Evolutionary conservation across 2,113 vertebrate species (phyloP), one percentile per base, ranked within the genome.

Genomic region (Ursus arctos): DNA sequence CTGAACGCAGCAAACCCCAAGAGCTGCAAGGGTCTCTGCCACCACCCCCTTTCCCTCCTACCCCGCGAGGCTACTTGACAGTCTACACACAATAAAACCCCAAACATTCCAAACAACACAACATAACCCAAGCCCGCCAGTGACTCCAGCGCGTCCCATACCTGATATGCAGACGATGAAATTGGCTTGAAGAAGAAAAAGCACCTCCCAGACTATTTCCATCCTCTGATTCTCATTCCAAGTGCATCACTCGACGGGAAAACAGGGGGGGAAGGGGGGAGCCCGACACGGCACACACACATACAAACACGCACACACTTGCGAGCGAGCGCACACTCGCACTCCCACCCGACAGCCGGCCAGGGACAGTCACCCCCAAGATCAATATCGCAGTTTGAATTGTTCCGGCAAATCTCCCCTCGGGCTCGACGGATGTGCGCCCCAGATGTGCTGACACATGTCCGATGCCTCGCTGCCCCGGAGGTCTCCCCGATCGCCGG

Each of bases 171-270:
- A 99, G 99, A 99, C 99, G 98, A 99, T 99, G 98, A 99, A 99
- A 99, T 99, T 99, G 98, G 99, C 99, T 98, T 99, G 99, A 99
- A 99, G 99, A 98, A 99, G 99, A 98, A 99, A 99, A 98, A 99
- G 98, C 99, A 99, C 99, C 99, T 99, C 99, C 99, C 99, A 99
- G 99, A 99, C 99, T 99, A 99, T 99, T 99, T 99, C 99, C 99
- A 99, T 99, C 98, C 98, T 99, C 99, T 96, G 99, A 99, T 98
- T 99, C 99, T 99, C 99, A 99, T 99, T 99, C 99, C 99, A 99
- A 99, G 99, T 98, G 99, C 99, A 99, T 99, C 98, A 99, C 99
- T 99, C 99, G 99, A 99, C 98, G 98, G 98, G 99, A 99, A 99
- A 99, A 99, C 98, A 96, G 84, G 97, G 97, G 96, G 96, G 71